phyloP scores from a whole-genome alignment of 2,888 invertebrate genomes.

The Brachylomia viminalis region DNA sequence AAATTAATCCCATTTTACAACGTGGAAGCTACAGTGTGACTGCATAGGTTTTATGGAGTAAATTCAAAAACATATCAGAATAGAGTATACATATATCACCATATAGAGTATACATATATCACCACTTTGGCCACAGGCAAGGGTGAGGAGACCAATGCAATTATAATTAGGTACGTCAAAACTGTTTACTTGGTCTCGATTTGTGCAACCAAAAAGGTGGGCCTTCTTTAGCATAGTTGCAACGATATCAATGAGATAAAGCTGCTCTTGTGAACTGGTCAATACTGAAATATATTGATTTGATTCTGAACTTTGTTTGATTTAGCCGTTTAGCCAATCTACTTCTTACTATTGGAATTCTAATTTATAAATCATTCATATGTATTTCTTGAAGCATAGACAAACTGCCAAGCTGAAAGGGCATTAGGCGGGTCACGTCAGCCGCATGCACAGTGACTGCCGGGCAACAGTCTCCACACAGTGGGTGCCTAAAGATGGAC shows the following conservation, averaged over 20 bases:
- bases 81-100: background rate
- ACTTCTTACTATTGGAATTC: background rate
- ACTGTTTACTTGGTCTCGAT: background rate
- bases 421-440: too few species aligned
- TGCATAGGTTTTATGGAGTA: background rate
- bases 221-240: background rate
- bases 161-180: background rate
- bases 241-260: background rate
- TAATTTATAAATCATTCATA: constrained; percentile 13
- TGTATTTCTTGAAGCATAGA: too few species aligned
- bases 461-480: too few species aligned
- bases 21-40: background rate
- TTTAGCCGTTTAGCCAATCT: background rate
- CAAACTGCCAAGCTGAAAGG: too few species aligned
- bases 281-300: background rate
- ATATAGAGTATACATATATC: background rate
- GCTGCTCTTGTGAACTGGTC: background rate
- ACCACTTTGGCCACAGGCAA: background rate
- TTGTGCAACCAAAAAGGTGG: background rate
- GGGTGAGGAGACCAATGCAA: background rate
- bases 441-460: too few species aligned
- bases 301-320: background rate
- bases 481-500: too few species aligned
- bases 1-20: background rate
- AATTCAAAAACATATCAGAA: background rate